Percentiles rank a stretch among this genome's conserved stretches.
phyloP scores from a whole-genome alignment of 2,797 vertebrate species.

The Pseudomugil tenellus region DNA sequence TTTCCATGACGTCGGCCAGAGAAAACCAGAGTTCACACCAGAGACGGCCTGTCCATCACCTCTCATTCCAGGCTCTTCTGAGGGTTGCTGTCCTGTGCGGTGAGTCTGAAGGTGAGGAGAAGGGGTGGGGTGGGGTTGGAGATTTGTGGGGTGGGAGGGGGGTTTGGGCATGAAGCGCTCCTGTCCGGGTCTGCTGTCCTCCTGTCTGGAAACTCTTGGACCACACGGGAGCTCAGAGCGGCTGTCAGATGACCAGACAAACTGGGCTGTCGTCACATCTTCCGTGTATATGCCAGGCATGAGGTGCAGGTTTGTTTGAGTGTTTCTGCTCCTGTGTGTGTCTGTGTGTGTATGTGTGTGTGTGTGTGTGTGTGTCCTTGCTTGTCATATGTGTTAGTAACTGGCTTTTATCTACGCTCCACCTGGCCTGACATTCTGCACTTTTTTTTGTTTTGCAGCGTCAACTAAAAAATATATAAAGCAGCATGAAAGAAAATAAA shows the following conservation, averaged over 20 bases:
- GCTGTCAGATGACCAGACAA: constrained; percentile 74
- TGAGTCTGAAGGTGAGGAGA: constrained; percentile 57
- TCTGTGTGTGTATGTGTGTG: constrained; percentile 16
- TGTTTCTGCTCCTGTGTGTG: constrained; percentile 38
- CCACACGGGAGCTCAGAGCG: constrained; percentile 70
- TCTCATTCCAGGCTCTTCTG: constrained; percentile 69
- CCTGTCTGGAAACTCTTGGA: constrained; percentile 70
- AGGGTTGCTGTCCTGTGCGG: constrained; percentile 72
- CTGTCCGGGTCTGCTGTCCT: constrained; percentile 72
- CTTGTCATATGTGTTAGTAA: constrained; percentile 53
- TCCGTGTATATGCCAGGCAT: constrained; percentile 47
- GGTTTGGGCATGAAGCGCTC: constrained; percentile 52
- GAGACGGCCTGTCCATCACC: constrained; percentile 74
- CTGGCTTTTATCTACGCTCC: constrained; percentile 49
- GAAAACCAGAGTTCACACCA: constrained; percentile 59
- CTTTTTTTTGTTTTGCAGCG: constrained; percentile 30
- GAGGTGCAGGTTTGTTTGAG: constrained; percentile 48
- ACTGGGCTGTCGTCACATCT: constrained; percentile 63
- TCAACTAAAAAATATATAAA: constrained; percentile 50
- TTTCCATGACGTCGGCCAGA: constrained; percentile 41
- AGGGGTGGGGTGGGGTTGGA: constrained; percentile 43
- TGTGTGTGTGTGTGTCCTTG: constrained; percentile 64
- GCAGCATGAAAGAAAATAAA: constrained; percentile 59
- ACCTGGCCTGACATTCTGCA: constrained; percentile 54
- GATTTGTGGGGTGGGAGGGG: constrained; percentile 13